These are phyloP conservation scores for Gorsachius goisagi DNA, from an alignment of 2,113 vertebrate species.

Conservation along the genomic window DNA sequence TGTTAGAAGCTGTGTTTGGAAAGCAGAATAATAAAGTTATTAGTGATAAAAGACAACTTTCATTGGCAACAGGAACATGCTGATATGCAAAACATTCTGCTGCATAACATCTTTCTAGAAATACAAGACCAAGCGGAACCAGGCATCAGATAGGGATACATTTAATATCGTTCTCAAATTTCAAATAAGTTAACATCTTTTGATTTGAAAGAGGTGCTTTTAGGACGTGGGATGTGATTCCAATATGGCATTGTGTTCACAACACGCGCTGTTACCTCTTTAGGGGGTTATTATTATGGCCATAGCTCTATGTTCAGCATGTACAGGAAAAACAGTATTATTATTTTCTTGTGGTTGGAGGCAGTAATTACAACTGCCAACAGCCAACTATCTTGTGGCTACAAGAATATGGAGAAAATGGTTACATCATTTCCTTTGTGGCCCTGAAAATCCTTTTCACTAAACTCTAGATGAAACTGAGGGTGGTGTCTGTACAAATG, in stretches of 20 bases:
- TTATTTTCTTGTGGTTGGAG: conserved; percentile 44
- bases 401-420: not conserved
- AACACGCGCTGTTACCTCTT: not conserved
- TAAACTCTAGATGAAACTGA: not conserved
- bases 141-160: not conserved
- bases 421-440: conserved; percentile 51
- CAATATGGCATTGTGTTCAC: not conserved
- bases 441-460: conserved; percentile 16
- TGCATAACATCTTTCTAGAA: not conserved
- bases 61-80: not conserved
- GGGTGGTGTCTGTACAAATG: not conserved
- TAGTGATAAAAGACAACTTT: not conserved
- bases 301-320: not conserved
- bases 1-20: not conserved
- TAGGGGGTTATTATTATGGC: conserved; percentile 5
- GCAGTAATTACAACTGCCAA: conserved; percentile 35
- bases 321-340: not conserved
- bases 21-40: not conserved
- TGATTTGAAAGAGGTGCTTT: not conserved
- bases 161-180: not conserved
- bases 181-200: not conserved
- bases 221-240: not conserved
- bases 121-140: not conserved
- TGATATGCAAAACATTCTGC: not conserved
- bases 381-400: conserved; percentile 31